Conservation (phyloP, 1,140 invertebrate species). For the Drosophila jambulina region DNA sequence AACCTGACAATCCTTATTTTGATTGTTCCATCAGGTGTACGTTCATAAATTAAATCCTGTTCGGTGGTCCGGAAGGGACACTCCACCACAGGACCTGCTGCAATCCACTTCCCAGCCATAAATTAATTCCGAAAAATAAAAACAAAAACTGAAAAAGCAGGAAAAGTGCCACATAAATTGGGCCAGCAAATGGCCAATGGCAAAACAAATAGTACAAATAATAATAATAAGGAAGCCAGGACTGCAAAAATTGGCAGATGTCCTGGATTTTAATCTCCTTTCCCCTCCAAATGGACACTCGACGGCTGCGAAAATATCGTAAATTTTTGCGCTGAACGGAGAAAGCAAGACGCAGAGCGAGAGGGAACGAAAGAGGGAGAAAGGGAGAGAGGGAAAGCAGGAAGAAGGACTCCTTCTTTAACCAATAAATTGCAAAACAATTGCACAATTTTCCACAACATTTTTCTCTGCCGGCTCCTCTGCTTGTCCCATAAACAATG, state of each 20-base stretch:
- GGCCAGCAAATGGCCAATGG: slow-evolving; percentile 13
- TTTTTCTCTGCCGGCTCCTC: slow-evolving; percentile 51
- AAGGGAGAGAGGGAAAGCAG: slow-evolving; percentile 10
- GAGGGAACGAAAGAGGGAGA: slow-evolving; percentile 7
- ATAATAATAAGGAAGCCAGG: background rate
- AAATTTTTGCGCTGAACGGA: slow-evolving; percentile 54
- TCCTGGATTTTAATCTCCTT: slow-evolving; percentile 24
- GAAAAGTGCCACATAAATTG: slow-evolving; percentile 52
- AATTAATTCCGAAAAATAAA: background rate
- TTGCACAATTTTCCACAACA: slow-evolving; percentile 84
- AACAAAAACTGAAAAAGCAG: background rate
- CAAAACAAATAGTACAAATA: slow-evolving; percentile 32
- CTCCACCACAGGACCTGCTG: slow-evolving; percentile 20
- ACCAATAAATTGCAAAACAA: slow-evolving; percentile 84
- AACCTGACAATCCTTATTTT: background rate
- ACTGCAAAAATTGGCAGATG: slow-evolving; percentile 30
- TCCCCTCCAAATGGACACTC: slow-evolving; percentile 22
- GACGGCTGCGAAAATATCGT: slow-evolving; percentile 51
- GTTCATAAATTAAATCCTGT: slow-evolving; percentile 11
- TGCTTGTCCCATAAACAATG: slow-evolving; percentile 79
- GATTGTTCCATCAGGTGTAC: slow-evolving; percentile 5
- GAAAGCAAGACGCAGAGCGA: slow-evolving; percentile 10
- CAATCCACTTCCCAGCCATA: slow-evolving; percentile 35
- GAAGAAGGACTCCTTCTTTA: slow-evolving; percentile 60
- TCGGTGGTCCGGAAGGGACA: slow-evolving; percentile 33